Base-by-base conservation (phyloP, 2,888 invertebrate species). In the Drosophila suboccidentalis region DNA sequence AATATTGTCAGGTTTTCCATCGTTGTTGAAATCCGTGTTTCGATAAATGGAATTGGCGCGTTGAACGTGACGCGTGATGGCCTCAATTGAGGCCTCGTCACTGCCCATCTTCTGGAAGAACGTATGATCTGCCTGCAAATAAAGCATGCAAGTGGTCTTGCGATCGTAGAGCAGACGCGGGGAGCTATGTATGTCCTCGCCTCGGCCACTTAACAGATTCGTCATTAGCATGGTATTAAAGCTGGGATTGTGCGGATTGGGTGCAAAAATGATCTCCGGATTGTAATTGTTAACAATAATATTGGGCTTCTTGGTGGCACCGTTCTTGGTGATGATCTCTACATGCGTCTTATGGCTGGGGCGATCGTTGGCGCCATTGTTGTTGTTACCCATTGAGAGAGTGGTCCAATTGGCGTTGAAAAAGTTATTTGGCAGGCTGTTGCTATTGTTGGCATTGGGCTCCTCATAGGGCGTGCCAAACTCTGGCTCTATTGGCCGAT, bases 91-190 rank as follows among this genome's bases (percentile, higher is more conserved):
- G 1, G 98, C 97, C 92, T 98, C 98, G 89, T 98, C 97, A 3
- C 97, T 96, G 62, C 97, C 97, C 93, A 98, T 97, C 93, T 98
- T 96, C 91, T 98, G 96, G 93, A 97, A 99, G 93, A 99, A 97
- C 93, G 98, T 96, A 93, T 99, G 98, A 93, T 98, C 97, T 4
- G 99, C 98, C 93, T 99, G 98, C 88, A 99, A 94, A 92, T 98
- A 98, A 64, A 99, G 94, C 95, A 98, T 97, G 91, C 99, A 99
- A 0, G 98, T 98, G 41, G 97, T 98, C 92, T 98, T 98, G 83
- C 96, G 95, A 29, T 97, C 97, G 92, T 93, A 92, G 53, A 91
- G 68, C 46, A 92, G 83, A 87, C 93, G 90, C 78, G 93, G 93
- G 1, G 85, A 81, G 46, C 80, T 87, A 62, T 84, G 88, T 32